Conservation (phyloP, 1,140 invertebrate genomes). For the Drosophila dunni region DNA sequence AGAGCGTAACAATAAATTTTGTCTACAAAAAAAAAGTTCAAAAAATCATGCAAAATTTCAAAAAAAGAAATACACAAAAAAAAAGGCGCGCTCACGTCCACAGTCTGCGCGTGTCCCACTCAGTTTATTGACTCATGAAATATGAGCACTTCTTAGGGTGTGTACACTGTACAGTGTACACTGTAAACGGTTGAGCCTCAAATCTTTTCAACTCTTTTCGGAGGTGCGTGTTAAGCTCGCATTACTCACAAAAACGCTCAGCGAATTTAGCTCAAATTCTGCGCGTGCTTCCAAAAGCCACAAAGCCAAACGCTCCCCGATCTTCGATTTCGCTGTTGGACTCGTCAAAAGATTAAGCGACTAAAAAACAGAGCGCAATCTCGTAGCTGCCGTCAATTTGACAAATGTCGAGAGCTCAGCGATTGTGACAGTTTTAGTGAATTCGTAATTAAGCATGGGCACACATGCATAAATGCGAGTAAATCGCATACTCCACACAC, state of each 20-base stretch:
- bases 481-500: conserved; percentile 3
- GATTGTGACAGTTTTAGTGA: conserved; percentile 82
- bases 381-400: conserved; percentile 73
- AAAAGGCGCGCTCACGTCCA: conserved; percentile 32
- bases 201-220: conserved; percentile 14
- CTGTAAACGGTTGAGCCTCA: background rate
- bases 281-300: conserved; percentile 50
- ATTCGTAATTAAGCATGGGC: conserved; percentile 80
- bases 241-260: conserved; percentile 67
- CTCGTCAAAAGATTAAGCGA: conserved; percentile 65
- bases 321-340: background rate
- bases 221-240: conserved; percentile 69
- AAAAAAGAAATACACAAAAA: background rate
- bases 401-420: conserved; percentile 71
- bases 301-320: background rate
- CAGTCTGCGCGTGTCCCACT: conserved; percentile 44
- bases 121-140: conserved; percentile 78
- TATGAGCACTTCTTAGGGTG: conserved; percentile 75
- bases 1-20: conserved; percentile 66
- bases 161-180: conserved; percentile 38
- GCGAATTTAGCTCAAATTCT: conserved; percentile 47
- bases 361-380: conserved; percentile 54
- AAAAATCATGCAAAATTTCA: background rate
- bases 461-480: conserved; percentile 69
- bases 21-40: conserved; percentile 17